A percentile compares a stretch with the other conserved stretches of the same genome.
These are phyloP conservation scores for Cephus runcator DNA, from an alignment of 2,888 invertebrate genomes.

Conservation along the genomic window DNA sequence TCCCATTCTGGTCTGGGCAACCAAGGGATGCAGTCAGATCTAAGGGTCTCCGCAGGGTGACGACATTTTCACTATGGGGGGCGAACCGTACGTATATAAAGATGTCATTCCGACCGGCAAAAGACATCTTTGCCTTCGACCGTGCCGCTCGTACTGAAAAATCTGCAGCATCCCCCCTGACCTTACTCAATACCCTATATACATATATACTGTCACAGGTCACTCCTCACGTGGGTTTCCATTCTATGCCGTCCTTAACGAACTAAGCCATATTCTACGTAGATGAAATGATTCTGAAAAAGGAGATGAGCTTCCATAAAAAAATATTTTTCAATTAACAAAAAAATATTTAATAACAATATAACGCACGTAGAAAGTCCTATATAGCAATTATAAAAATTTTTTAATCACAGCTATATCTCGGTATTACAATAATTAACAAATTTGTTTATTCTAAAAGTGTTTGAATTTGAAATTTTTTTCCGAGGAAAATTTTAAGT, in stretches of 20 bases:
- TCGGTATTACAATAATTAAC: too few relatives aligned
- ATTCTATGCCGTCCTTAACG: background rate
- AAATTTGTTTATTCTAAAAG: too few relatives aligned
- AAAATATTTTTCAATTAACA: too few relatives aligned
- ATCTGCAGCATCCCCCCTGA: constrained; percentile 3
- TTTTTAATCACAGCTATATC: too few relatives aligned
- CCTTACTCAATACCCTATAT: background rate
- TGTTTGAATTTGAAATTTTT: too few relatives aligned
- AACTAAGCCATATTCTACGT: background rate
- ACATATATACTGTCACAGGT: background rate
- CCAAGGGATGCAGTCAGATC: constrained; percentile 49
- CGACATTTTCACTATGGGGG: constrained; percentile 59
- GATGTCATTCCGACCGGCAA: constrained; percentile 51
- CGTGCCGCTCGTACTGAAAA: background rate
- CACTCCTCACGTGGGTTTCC: background rate
- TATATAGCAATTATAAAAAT: background rate
- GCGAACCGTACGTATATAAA: constrained; percentile 47
- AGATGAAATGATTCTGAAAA: background rate
- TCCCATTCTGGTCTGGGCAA: background rate
- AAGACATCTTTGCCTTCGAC: constrained; percentile 33
- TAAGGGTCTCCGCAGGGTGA: constrained; percentile 57
- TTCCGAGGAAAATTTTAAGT: background rate
- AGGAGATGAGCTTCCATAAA: background rate
- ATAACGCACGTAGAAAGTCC: background rate
- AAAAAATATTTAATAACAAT: too few relatives aligned